A percentile compares a stretch with the other conserved stretches of the same genome.
Conservation (phyloP, 2,888 invertebrate genomes). For the Rhimphoctona megacephalus region DNA sequence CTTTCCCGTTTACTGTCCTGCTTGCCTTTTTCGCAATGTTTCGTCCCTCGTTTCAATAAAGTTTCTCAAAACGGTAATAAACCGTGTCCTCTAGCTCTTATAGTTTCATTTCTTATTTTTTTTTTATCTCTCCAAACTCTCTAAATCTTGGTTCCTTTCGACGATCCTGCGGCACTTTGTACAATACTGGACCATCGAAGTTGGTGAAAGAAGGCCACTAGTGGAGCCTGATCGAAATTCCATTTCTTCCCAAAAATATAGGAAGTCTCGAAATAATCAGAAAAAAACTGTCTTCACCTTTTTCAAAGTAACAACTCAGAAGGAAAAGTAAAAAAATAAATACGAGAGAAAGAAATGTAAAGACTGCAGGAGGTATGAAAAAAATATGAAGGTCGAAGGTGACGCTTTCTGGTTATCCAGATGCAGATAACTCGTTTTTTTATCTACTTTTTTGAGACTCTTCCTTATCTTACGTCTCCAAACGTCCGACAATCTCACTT, state of each 20-base stretch:
- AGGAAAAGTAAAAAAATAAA: not conserved
- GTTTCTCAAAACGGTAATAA: conserved; percentile 55
- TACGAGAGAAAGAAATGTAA: not conserved
- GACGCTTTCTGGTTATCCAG: conserved; percentile 70
- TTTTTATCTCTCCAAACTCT: not conserved
- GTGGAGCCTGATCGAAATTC: not conserved
- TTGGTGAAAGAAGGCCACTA: not conserved
- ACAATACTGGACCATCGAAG: not conserved
- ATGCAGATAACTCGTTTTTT: conserved; percentile 73
- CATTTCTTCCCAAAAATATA: not conserved
- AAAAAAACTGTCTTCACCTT: not conserved
- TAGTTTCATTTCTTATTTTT: conserved; percentile 2
- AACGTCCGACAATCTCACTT: conserved; percentile 19
- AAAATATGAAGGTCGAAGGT: conserved; percentile 16
- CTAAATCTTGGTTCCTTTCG: not conserved
- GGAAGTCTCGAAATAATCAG: not conserved
- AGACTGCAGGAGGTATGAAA: conserved; percentile 1
- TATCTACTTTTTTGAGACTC: conserved; percentile 23
- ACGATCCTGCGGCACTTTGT: not conserved
- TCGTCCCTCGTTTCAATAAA: conserved; percentile 52
- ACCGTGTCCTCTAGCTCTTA: conserved; percentile 28
- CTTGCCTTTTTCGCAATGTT: conserved; percentile 19
- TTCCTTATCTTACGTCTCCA: conserved; percentile 32
- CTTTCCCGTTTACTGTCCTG: conserved; percentile 27
- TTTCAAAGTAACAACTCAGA: not conserved